A percentile compares a stretch with the other conserved stretches of the same genome.
Evolutionary conservation across 2,888 invertebrate genomes (phyloP).

Genomic region (Ditula angustiorana): DNA sequence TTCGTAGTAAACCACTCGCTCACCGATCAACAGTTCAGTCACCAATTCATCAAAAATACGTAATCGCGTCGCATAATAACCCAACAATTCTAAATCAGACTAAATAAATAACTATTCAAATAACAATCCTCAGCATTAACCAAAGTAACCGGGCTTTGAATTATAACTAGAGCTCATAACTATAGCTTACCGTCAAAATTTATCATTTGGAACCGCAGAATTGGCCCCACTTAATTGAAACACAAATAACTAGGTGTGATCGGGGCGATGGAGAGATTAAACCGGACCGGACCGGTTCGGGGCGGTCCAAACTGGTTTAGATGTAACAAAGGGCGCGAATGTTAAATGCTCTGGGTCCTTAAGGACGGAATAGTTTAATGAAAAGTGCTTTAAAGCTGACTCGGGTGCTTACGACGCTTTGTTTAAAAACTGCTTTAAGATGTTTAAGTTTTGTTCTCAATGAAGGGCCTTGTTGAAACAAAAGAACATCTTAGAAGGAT

Average conservation of each 20-base stretch:
- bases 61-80: too few relatives aligned
- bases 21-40: too few relatives aligned
- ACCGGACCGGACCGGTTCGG: constrained; percentile 52
- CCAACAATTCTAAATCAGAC: not conserved
- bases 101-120: constrained; percentile 3
- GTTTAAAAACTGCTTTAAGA: constrained; percentile 12
- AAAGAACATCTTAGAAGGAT: not conserved
- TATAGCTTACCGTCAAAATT: constrained; percentile 52
- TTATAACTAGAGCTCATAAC: constrained; percentile 33
- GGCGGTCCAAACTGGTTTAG: constrained; percentile 61
- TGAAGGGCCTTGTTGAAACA: constrained; percentile 11
- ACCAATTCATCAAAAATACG: too few relatives aligned
- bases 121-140: constrained; percentile 20
- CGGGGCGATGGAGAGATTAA: constrained; percentile 69
- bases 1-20: too few relatives aligned
- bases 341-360: constrained; percentile 29
- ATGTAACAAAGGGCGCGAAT: constrained; percentile 41
- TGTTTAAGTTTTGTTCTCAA: constrained; percentile 1
- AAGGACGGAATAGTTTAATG: constrained; percentile 26
- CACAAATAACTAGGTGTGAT: constrained; percentile 79
- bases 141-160: constrained; percentile 2
- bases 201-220: constrained; percentile 71
- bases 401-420: constrained; percentile 4
- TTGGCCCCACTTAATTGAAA: constrained; percentile 74
- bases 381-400: constrained; percentile 22